Base-by-base conservation (phyloP, 2,888 invertebrate species). In the Noctua comes region DNA sequence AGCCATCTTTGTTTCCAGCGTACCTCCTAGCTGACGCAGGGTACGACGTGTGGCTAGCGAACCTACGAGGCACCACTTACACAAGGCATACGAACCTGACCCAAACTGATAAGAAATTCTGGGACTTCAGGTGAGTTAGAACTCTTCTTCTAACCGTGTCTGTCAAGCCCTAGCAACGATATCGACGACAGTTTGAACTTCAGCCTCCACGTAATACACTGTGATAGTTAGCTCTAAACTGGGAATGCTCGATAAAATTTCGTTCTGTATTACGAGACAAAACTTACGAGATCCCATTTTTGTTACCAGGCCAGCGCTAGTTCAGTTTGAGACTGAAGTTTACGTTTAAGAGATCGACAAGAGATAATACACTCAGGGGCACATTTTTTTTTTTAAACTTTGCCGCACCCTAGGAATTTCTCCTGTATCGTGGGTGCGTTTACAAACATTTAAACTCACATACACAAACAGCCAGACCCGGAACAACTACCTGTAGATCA, bases 21-120 rank as follows among this genome's bases (percentile, higher is more conserved):
- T 97, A 95, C 83, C 84, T 97, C 18, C 91, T 97, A 77, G 97
- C 59, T 27, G 59, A 59, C 27, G 59, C 27, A 27, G 59, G 59
- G 59, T 59, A 59, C 59, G 59, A 59, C 57, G 57, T 59, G n/a
- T 59, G 57, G 57, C 16, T 59, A 27, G 11, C 57, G 16, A 59
- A 59, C 27, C 16, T 27, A 27, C 59, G 59, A 59, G 59, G 59
- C 16, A 59, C 59, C 16, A 0, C 1, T 59, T 1, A n/a, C 27
- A 3, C 59, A 59, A 7, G 2, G 59, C 59, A 59, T 16, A 27
- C 27, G 59, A 59, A 59, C 27, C 59, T 59, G 2, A 59, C 59
- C n/a, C 27, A 1, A 27, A 59, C 0, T 16, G 59, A 59, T 1
- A 16, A 59, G 59, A 16, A 59, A 59, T 59, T 27, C 27, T 59